Percentiles rank a stretch among this genome's conserved stretches.
phyloP scores from a whole-genome alignment of 2,113 vertebrate species.

The Nibea coibor region DNA sequence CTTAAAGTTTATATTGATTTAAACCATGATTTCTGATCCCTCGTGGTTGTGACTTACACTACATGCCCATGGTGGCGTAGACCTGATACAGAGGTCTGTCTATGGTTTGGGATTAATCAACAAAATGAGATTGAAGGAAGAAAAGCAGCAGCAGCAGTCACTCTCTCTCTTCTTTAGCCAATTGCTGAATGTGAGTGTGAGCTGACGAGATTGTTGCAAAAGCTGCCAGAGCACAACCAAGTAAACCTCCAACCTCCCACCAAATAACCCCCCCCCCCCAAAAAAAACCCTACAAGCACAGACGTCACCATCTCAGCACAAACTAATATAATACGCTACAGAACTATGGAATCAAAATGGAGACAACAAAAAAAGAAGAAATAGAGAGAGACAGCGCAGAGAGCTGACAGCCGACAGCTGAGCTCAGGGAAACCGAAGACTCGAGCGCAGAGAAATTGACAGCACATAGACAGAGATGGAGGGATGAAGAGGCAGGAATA shows the following conservation, averaged over 20 bases:
- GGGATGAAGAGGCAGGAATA: conserved; percentile 25
- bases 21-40: background rate
- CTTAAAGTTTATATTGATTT: background rate
- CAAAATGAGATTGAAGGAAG: conserved; percentile 4
- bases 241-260: background rate
- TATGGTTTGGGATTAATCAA: background rate
- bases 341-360: background rate
- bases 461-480: conserved; percentile 12
- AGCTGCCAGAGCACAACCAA: background rate
- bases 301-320: background rate
- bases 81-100: background rate
- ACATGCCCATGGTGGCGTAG: background rate
- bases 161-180: conserved; percentile 16
- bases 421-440: conserved; percentile 44
- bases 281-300: background rate
- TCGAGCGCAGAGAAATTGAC: background rate
- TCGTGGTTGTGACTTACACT: background rate
- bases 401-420: conserved; percentile 41
- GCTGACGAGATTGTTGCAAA: conserved; percentile 6
- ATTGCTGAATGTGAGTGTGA: conserved; percentile 10
- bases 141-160: background rate
- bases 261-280: too few relatives aligned
- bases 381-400: background rate
- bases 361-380: background rate
- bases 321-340: background rate